Percentiles rank a stretch among this genome's conserved stretches.
These are phyloP conservation scores for Leptodactylus fallax DNA, from an alignment of 2,797 vertebrate species.

Conservation along the genomic window DNA sequence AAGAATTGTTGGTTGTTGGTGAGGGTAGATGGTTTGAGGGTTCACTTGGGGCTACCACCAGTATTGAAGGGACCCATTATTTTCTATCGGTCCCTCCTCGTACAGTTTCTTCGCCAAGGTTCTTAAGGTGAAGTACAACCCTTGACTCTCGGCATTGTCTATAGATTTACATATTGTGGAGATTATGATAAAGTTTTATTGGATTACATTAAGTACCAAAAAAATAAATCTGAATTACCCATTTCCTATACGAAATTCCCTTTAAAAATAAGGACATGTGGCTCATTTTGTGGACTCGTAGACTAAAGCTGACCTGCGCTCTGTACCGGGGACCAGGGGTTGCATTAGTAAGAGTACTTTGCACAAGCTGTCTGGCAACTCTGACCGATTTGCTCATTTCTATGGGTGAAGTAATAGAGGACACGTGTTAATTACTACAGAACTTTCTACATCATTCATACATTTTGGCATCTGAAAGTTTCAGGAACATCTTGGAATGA, in stretches of 20 bases:
- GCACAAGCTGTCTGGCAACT: background rate
- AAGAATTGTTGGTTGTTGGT: background rate
- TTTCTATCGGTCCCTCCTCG: background rate
- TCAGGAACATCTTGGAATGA: conserved; percentile 1
- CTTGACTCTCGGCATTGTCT: background rate
- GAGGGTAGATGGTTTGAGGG: background rate
- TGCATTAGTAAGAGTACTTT: background rate
- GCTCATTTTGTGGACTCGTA: background rate
- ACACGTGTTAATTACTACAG: background rate
- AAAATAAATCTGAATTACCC: background rate
- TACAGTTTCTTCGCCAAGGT: background rate
- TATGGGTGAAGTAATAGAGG: background rate
- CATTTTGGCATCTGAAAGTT: background rate
- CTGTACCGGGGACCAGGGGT: background rate
- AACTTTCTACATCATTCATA: background rate
- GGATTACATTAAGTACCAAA: background rate
- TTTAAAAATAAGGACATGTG: background rate
- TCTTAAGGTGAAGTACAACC: background rate
- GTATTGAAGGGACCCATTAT: too few species aligned
- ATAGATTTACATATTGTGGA: background rate
- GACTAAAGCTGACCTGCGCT: background rate
- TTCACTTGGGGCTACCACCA: background rate
- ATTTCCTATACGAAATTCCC: background rate
- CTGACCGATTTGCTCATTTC: conserved; percentile 9
- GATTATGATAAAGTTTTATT: background rate